Evolutionary conservation across 2,113 vertebrate genomes (phyloP).

Genomic region (Erpornis zantholeuca): DNA sequence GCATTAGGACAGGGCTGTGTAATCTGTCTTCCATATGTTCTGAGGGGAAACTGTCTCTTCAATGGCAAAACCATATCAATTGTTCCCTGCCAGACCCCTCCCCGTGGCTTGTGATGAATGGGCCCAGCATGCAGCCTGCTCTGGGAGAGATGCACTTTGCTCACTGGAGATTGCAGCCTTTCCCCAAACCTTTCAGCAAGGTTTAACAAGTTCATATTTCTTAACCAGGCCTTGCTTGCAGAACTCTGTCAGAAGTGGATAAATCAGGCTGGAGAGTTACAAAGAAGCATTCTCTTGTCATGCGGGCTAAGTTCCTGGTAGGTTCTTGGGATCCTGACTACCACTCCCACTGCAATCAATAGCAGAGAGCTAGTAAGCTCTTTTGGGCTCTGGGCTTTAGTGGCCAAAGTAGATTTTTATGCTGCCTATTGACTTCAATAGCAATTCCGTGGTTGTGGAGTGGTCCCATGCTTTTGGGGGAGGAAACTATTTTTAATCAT

Average conservation of each 20-base stretch:
- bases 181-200: conserved; percentile 59
- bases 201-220: conserved; percentile 68
- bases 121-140: conserved; percentile 49
- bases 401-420: neutral
- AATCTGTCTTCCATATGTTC: conserved; percentile 67
- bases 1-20: neutral
- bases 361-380: neutral
- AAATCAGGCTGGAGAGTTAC: conserved; percentile 38
- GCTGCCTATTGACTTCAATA: neutral
- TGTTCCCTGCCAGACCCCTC: conserved; percentile 38
- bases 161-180: conserved; percentile 32
- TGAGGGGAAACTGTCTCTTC: conserved; percentile 49
- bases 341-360: neutral
- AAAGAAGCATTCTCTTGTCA: conserved; percentile 41
- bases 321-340: neutral
- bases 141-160: neutral
- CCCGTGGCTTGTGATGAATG: conserved; percentile 40
- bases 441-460: neutral
- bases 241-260: conserved; percentile 31
- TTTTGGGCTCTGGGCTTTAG: neutral
- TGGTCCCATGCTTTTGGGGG: neutral
- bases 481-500: neutral
- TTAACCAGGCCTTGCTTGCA: neutral
- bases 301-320: neutral
- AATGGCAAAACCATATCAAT: conserved; percentile 39